phyloP scores from a whole-genome alignment of 2,797 vertebrate species.

The Micrastur ruficollis region DNA sequence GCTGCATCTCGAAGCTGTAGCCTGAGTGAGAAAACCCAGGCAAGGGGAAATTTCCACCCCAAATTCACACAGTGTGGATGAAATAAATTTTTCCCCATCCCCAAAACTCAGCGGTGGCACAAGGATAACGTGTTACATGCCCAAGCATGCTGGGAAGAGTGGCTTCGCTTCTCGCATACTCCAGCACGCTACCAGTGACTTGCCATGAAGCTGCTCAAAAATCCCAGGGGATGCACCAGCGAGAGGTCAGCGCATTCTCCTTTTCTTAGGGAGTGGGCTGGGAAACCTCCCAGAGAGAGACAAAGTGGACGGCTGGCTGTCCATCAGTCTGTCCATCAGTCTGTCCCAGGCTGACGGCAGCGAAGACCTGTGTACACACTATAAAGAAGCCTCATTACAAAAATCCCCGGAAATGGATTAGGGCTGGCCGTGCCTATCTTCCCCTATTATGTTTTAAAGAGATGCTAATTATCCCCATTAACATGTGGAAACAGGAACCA shows the following conservation, averaged over 20 bases:
- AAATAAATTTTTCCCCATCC: fast-evolving
- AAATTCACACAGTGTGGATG: not conserved
- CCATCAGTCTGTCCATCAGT: not conserved
- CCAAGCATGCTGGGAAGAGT: fast-evolving
- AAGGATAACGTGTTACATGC: fast-evolving
- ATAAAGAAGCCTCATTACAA: not conserved
- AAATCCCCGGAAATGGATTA: not conserved
- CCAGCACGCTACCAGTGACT: fast-evolving
- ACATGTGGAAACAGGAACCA: fast-evolving
- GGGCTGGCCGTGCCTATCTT: not conserved
- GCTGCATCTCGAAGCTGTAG: not conserved
- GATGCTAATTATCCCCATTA: not conserved
- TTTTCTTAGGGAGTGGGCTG: too few species aligned
- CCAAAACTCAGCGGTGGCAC: not conserved
- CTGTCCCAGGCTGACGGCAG: not conserved
- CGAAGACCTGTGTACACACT: not conserved
- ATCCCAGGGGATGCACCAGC: not conserved
- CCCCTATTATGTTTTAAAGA: not conserved
- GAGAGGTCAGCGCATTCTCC: too few species aligned
- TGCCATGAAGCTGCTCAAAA: not conserved
- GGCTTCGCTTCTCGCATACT: not conserved
- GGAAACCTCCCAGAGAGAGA: not conserved
- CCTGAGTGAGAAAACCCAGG: not conserved
- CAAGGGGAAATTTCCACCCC: not conserved
- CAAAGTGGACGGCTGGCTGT: not conserved